Percentiles rank a stretch among this genome's conserved stretches.
phyloP scores from a whole-genome alignment of 2,888 invertebrate genomes.

The Tetragnatha montana region DNA sequence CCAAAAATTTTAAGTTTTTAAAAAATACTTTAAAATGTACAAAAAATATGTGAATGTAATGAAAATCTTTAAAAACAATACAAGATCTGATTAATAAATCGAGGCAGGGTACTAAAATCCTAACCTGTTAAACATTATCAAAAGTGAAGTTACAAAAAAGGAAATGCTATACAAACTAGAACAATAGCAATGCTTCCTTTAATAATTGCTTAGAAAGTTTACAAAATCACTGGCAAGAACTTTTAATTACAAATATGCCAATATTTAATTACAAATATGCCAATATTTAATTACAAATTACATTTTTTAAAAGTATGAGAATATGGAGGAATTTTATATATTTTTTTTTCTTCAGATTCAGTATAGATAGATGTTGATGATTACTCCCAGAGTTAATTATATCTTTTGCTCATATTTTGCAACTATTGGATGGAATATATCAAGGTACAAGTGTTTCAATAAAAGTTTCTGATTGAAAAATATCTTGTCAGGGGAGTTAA shows the following conservation, averaged over 20 bases:
- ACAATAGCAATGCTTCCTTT: not conserved
- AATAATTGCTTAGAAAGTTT: conserved; percentile 9
- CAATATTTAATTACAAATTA: not conserved
- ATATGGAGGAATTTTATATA: not conserved
- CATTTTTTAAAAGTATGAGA: not conserved
- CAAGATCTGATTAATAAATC: not conserved
- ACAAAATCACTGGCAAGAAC: conserved; percentile 4
- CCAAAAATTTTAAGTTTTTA: not conserved
- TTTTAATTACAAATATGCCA: not conserved
- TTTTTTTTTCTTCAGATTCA: not conserved
- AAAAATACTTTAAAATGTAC: not conserved
- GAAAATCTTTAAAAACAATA: not conserved
- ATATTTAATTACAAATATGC: not conserved
- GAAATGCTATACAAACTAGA: not conserved
- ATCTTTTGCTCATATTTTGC: not conserved
- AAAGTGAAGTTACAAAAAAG: not conserved
- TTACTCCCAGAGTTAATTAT: not conserved
- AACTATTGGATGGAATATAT: not conserved
- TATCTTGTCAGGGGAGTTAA: not conserved
- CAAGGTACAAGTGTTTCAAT: not conserved
- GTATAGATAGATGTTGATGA: not conserved
- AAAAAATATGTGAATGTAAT: not conserved
- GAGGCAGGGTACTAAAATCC: not conserved
- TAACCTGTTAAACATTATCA: not conserved
- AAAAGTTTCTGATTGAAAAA: not conserved